Evolutionary conservation across 2,888 invertebrate species (phyloP), one percentile per base, ranked within the genome.

Genomic region (Junonia oenone): DNA sequence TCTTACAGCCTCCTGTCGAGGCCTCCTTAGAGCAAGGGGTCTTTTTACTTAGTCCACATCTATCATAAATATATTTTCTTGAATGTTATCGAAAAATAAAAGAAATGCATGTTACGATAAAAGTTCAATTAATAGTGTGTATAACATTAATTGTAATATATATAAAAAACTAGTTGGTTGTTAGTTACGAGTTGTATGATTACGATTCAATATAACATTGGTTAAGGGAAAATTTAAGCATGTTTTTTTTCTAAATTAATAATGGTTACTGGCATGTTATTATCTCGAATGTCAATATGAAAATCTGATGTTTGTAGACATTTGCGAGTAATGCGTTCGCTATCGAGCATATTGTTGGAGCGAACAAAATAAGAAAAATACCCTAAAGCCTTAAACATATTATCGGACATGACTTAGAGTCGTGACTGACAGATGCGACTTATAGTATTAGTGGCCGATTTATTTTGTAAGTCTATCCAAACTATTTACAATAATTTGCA

Each of bases 121-220:
- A 53, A 53, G 15, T 53, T 53, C 46, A 53, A 53, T 53, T 53
- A 40, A 53, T 53, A 38, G 31, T 29, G 37, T 51, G 13, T 45
- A 45, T 53, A 38, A 38, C 29, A 33, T 38, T 47, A 53, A 31
- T 46, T 27, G 38, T 40, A 40, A 40, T 40, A 40, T 40, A 17
- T 38, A 9, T 40, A 40, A 53, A 46, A 33, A 22, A 38, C 38
- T 22, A 29, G 35, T 35, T 14, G 19, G 37, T 46, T 46, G 52
- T 47, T 46, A 46, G 37, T 52, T 52, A 37, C 26, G 15, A 29
- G 26, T 38, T 43, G 37, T 49, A 9, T 15, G 9, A 15, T 37
- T 40, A 40, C 38, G 38, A 17, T 38, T 35, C 33, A 13, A 35
- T 38, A 17, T 38, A 17, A 38, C 17, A 9, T 5, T 19, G 38